These are phyloP conservation scores for Eristalis tenax DNA, from an alignment of 2,888 invertebrate genomes.

Conservation along the genomic window DNA sequence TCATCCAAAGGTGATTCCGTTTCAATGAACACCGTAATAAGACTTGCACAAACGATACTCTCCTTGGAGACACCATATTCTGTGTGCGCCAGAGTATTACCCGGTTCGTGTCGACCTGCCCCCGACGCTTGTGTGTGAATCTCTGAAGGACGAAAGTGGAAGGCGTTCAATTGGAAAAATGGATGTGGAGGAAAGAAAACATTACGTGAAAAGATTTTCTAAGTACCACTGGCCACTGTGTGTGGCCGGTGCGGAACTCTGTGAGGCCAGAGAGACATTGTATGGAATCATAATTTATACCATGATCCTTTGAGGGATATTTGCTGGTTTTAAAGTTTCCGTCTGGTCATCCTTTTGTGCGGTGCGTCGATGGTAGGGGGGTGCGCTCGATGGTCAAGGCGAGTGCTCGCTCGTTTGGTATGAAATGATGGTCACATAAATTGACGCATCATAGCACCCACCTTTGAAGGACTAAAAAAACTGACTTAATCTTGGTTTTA, in stretches of 20 bases:
- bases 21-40: constrained; percentile 65
- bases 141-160: constrained; percentile 33
- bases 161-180: constrained; percentile 71
- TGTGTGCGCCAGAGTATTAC: not conserved
- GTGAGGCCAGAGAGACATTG: constrained; percentile 6
- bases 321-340: constrained; percentile 54
- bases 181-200: constrained; percentile 52
- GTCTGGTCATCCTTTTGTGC: constrained; percentile 54
- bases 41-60: constrained; percentile 41
- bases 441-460: constrained; percentile 44
- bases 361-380: not conserved
- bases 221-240: constrained; percentile 37
- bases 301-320: constrained; percentile 52
- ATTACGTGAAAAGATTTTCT: constrained; percentile 65
- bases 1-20: constrained; percentile 69
- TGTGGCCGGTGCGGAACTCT: not conserved
- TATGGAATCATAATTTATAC: constrained; percentile 54
- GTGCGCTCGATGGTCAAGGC: not conserved
- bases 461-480: constrained; percentile 20
- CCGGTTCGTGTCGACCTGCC: not conserved
- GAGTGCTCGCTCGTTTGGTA: constrained; percentile 27
- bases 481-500: constrained; percentile 22
- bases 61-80: not conserved
- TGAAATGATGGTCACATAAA: constrained; percentile 57
- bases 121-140: not conserved